Evolutionary conservation across 2,888 invertebrate species (phyloP).

Genomic region (Dastarcus helophoroides): DNA sequence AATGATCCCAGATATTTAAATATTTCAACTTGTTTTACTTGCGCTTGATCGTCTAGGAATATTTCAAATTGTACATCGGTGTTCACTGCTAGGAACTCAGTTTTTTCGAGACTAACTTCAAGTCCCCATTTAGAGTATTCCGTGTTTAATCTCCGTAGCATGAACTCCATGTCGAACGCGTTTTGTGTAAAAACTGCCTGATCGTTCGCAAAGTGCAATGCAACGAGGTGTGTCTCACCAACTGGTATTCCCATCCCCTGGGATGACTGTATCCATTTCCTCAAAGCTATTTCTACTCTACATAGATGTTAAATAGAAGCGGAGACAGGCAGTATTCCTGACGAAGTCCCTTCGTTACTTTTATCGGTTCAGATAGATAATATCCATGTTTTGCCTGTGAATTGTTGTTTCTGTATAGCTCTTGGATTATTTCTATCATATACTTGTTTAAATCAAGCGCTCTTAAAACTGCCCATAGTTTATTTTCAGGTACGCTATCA

Average conservation of each 20-base stretch:
- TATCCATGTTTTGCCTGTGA: no score
- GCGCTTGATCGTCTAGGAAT: constrained; percentile 5
- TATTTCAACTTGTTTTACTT: constrained; percentile 5
- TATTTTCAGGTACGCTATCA: no score
- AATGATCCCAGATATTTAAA: constrained; percentile 7
- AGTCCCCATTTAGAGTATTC: constrained; percentile 9
- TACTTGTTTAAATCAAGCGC: no score
- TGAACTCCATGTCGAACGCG: constrained; percentile 6
- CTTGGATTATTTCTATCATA: no score
- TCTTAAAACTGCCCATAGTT: no score
- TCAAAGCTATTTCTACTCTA: no score
- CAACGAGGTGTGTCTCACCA: neutral
- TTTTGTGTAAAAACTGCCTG: constrained; percentile 7
- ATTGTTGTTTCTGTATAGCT: no score
- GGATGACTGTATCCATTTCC: no score
- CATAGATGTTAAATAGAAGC: no score
- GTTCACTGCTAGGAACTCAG: constrained; percentile 9
- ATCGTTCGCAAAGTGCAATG: constrained; percentile 6
- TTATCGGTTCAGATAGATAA: no score
- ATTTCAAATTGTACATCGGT: constrained; percentile 4
- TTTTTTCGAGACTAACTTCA: constrained; percentile 6
- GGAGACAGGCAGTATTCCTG: no score
- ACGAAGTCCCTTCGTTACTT: no score
- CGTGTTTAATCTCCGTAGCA: constrained; percentile 4
- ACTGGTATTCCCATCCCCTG: constrained; percentile 1